Evolutionary conservation across 2,797 vertebrate species (phyloP).

Genomic region (Falco naumanni): DNA sequence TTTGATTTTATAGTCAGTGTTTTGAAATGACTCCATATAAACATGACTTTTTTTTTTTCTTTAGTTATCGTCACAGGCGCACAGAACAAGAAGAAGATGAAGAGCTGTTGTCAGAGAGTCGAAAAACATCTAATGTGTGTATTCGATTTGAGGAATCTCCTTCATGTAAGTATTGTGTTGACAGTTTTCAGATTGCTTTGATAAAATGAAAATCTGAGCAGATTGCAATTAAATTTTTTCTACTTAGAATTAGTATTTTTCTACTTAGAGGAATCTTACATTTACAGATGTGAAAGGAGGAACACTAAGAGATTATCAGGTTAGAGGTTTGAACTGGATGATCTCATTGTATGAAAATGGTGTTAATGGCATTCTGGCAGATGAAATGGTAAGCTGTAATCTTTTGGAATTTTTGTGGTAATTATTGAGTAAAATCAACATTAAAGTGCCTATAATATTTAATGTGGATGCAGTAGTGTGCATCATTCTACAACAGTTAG

Average conservation of each 20-base stretch:
- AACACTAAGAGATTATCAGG: conserved; percentile 87
- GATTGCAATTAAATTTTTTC: background rate
- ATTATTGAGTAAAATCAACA: background rate
- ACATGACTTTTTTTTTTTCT: background rate
- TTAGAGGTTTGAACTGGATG: conserved; percentile 90
- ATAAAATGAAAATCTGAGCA: background rate
- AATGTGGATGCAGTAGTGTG: background rate
- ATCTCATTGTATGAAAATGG: conserved; percentile 91
- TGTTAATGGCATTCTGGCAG: conserved; percentile 90
- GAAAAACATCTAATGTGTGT: conserved; percentile 84
- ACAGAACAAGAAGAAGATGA: conserved; percentile 91
- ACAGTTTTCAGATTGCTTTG: background rate
- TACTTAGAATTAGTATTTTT: background rate
- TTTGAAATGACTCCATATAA: background rate
- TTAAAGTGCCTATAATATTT: background rate
- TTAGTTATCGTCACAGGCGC: conserved; percentile 85
- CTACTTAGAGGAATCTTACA: conserved; percentile 52
- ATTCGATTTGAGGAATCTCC: conserved; percentile 89
- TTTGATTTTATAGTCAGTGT: background rate
- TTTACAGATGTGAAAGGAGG: conserved; percentile 88
- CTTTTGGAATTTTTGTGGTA: background rate
- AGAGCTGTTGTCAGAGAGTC: conserved; percentile 85
- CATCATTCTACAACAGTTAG: background rate
- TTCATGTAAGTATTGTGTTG: conserved; percentile 79
- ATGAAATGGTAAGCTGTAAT: conserved; percentile 86